phyloP scores from a whole-genome alignment of 2,797 vertebrate genomes.

The Knipowitschia caucasica region DNA sequence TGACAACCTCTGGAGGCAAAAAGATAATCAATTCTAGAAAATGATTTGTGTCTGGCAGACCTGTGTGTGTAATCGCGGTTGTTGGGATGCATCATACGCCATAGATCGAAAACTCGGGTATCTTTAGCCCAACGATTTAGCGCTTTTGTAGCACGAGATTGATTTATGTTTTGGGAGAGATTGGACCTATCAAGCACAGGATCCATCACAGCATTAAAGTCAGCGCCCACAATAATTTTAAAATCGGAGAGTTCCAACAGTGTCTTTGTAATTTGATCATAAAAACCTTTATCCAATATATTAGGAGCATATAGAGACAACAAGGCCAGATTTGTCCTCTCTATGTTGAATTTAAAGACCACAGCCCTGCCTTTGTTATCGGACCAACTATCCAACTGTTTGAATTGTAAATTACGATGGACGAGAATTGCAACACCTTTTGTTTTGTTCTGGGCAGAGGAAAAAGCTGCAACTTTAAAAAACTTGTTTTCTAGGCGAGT shows the following conservation, averaged over 20 bases:
- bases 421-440: background rate
- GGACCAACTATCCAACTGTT: background rate
- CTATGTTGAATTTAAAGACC: background rate
- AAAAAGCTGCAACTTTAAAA: background rate
- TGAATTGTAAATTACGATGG: background rate
- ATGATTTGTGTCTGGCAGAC: too few species aligned
- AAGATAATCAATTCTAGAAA: too few species aligned
- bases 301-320: background rate
- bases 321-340: background rate
- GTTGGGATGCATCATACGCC: too few species aligned
- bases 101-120: too few species aligned
- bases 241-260: background rate
- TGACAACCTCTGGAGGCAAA: too few species aligned
- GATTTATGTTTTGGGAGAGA: background rate
- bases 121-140: too few species aligned
- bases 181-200: background rate
- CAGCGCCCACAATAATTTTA: background rate
- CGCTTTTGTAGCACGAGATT: background rate
- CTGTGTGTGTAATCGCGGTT: too few species aligned
- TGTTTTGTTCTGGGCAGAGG: background rate
- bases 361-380: background rate
- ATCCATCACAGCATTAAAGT: background rate
- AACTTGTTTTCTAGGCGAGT: background rate
- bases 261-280: background rate
- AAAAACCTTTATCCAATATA: background rate